Evolutionary conservation across 37 sponge, comb jelly and placozoan species (phyloP), one percentile per base, ranked within the genome.

Genomic region (Aphrocallistes beatrix): DNA sequence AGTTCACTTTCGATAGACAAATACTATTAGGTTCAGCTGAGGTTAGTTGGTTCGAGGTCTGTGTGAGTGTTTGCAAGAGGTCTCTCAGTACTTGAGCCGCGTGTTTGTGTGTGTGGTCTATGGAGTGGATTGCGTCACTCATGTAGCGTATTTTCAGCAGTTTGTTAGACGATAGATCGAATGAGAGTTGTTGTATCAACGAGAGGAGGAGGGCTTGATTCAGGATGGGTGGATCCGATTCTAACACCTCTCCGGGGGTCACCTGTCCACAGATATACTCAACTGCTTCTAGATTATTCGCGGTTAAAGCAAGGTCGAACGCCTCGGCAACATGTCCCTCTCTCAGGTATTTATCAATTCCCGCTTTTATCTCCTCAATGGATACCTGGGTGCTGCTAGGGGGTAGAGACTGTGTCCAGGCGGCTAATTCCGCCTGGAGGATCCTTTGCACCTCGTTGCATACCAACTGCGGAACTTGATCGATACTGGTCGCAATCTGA

Each of bases 151-250:
- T 51, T 47, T 95, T 95, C 81, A 95, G 50, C 17, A 91, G 94
- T 38, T 91, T 38, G n/a, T 91, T 39, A 1, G 88, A 86, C n/a
- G 37, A 37, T 36, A 95, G 85, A 39, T 95, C 83, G 34, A 88
- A 87, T 8, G 93, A 88, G 51, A 95, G 85, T 39, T 95, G 96
- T 69, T 95, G 96, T 1, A 95, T 91, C 69, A 95, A 92, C 32
- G 96, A 95, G 37, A 95, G 89, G 23, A 95, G 90, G 1, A 95
- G 90, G 1, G 93, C 90, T 83, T 95, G 96, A 36, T 89, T 84
- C 39, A 95, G 88, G 1, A 90, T 88, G 1, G 84, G 45, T 32
- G 86, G 90, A 1, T 51, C 36, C 37, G 48, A 86, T 39, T 90
- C 91, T 85, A 95, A 91, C 3, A 95, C 87, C 42, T 87, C 89